These are phyloP conservation scores for Ctenopoma multispine DNA, from an alignment of 2,797 vertebrate genomes.

Conservation along the genomic window DNA sequence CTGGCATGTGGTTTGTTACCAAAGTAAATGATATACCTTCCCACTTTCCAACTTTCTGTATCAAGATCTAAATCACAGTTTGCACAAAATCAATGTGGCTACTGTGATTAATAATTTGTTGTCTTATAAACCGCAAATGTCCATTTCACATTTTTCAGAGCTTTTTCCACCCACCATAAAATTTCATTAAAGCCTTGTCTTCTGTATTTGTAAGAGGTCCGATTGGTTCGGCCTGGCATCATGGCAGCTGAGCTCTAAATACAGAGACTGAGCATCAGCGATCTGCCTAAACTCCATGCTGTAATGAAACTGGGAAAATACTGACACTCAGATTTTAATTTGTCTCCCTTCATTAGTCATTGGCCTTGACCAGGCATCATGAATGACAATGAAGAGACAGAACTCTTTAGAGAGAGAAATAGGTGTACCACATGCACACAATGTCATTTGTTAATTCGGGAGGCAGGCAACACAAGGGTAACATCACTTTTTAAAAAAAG, in stretches of 20 bases:
- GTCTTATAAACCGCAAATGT: background rate
- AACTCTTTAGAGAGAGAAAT: background rate
- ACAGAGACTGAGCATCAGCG: slow-evolving; percentile 49
- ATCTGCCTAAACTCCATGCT: slow-evolving; percentile 48
- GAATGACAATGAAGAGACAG: slow-evolving; percentile 27
- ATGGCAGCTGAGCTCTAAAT: slow-evolving; percentile 40
- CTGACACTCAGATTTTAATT: slow-evolving; percentile 47
- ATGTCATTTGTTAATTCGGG: no score
- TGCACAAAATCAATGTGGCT: background rate
- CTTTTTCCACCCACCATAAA: slow-evolving; percentile 31
- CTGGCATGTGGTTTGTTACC: slow-evolving; percentile 29
- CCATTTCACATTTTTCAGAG: slow-evolving; percentile 20
- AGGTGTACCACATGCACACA: no score
- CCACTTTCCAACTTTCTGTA: background rate
- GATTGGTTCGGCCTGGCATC: slow-evolving; percentile 39
- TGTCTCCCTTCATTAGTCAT: slow-evolving; percentile 64
- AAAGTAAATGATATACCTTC: slow-evolving; percentile 30
- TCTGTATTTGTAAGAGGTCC: slow-evolving; percentile 58
- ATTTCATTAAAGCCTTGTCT: slow-evolving; percentile 37
- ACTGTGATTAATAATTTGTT: background rate
- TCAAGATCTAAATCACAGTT: slow-evolving; percentile 16
- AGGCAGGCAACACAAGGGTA: background rate
- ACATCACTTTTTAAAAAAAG: background rate
- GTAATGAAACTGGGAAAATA: slow-evolving; percentile 65
- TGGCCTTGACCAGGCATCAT: slow-evolving; percentile 25